Evolutionary conservation across 2,797 vertebrate genomes (phyloP).

Genomic region (Chelmon rostratus): DNA sequence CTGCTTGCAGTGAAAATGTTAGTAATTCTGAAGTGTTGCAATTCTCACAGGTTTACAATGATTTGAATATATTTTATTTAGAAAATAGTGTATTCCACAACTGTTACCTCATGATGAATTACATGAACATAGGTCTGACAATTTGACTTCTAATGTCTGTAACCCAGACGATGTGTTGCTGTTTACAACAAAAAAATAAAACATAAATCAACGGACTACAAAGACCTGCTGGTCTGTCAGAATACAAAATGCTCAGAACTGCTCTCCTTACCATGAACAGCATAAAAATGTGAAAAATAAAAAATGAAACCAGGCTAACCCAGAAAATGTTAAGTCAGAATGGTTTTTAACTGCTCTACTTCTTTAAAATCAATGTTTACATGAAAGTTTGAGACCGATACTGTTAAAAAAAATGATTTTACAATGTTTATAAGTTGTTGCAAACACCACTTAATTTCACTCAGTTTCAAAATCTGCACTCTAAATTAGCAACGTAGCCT

Average conservation of each 20-base stretch:
- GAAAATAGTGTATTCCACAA: too few species aligned
- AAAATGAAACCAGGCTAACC: too few species aligned
- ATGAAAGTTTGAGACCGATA: neutral
- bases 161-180: neutral
- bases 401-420: neutral
- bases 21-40: neutral
- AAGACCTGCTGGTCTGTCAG: too few species aligned
- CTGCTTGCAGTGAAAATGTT: neutral
- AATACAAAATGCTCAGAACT: too few species aligned
- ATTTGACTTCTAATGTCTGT: neutral
- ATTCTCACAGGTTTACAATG: neutral
- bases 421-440: conserved; percentile 1
- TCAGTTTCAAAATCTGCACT: too few species aligned
- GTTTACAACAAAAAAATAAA: neutral
- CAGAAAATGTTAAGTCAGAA: too few species aligned
- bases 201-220: too few species aligned
- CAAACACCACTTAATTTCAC: too few species aligned
- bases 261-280: too few species aligned
- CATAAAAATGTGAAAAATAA: too few species aligned
- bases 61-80: neutral
- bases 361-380: too few species aligned
- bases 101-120: neutral
- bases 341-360: neutral
- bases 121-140: neutral
- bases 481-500: too few species aligned